Evolutionary conservation across 1,140 invertebrate genomes (phyloP), one percentile per base, ranked within the genome.

Genomic region (Drosophila athabasca): DNA sequence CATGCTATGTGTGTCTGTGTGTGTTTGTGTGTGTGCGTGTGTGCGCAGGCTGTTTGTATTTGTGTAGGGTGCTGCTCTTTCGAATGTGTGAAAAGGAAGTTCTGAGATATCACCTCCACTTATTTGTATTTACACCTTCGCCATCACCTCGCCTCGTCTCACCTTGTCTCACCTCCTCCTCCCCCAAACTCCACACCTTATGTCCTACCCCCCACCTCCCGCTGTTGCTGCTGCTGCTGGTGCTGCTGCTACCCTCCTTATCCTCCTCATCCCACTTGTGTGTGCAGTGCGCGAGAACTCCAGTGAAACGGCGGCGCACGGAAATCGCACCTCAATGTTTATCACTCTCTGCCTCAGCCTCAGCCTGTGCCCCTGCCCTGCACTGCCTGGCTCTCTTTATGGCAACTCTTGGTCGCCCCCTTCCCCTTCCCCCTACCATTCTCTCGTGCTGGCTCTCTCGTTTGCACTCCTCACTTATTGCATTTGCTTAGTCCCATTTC

Each of bases 61-160:
- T 88, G 83, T 76, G 83, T 79, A 82, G 82, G 79, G 71, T 88
- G 79, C 73, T 57, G 22, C 3, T 22, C 52, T 72, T 65, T 82
- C 61, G 76, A 79, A 88, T 88, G 84, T 88, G 83, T 88, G 83
- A 88, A 88, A 88, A 88, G 84, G 83, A 88, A 88, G 83, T 88
- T 88, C 76, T 88, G 71, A 88, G 79, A 88, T 88, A 88, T 88
- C 83, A 88, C 83, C 83, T 88, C 83, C 83, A 79, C 83, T 88
- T 88, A 88, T 88, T 88, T 88, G 83, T 88, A 88, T 88, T 84
- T 83, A 88, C 83, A 88, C 83, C 83, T 88, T 81, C 65, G 77
- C 67, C 61, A 48, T 41, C 58, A 76, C 58, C 79, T 60, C 59
- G 66, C 24, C 46, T 44, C 51, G 46, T 50, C 29, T 41, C 53